Evolutionary conservation across 2,113 vertebrate species (phyloP), one percentile per base, ranked within the genome.

Genomic region (Thymallus thymallus): DNA sequence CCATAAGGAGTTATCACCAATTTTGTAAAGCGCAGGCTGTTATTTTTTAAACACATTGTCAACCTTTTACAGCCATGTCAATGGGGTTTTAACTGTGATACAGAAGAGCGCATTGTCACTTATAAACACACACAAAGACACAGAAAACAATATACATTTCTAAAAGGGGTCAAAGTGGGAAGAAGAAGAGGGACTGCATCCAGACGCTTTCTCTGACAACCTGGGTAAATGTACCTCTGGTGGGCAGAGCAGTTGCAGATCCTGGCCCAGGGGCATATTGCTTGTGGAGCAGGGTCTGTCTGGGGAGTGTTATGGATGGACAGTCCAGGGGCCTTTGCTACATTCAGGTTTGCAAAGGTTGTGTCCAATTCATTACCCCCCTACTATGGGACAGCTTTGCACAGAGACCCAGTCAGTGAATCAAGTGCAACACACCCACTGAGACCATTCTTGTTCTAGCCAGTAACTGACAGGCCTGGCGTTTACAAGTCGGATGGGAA

Each of bases 401-500:
- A 58, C n/a, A 58, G 56, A 22, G 18, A 58, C 18, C 56, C 56
- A 60, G 48, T 5, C 48, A 51, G 14, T 7, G n/a, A 16, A 60
- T 51, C 16, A 5, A 2, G 7, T 60, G 56, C 6, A 60, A 22
- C 7, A 0, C n/a, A 60, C 56, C 6, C n/a, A 60, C n/a, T 20
- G 56, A 60, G 56, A 60, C 56, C 1, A n/a, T n/a, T 22, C 56
- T 60, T 22, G n/a, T 20, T n/a, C 56, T 3, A 60, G n/a, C 56
- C 56, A 22, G 24, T 63, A 14, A 63, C n/a, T 22, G 60, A 61
- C 60, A n/a, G n/a, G 16, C n/a, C 23, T 62, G 66, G 18, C n/a
- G 2, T 26, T 88, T 77, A 85, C 67, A 91, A 75, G 78, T 94
- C 93, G 22, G 88, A 71, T 51, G 92, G 91, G 61, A 93, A 94